Conservation (phyloP, 2,888 invertebrate genomes). For the Hypselothyrea guttata region DNA sequence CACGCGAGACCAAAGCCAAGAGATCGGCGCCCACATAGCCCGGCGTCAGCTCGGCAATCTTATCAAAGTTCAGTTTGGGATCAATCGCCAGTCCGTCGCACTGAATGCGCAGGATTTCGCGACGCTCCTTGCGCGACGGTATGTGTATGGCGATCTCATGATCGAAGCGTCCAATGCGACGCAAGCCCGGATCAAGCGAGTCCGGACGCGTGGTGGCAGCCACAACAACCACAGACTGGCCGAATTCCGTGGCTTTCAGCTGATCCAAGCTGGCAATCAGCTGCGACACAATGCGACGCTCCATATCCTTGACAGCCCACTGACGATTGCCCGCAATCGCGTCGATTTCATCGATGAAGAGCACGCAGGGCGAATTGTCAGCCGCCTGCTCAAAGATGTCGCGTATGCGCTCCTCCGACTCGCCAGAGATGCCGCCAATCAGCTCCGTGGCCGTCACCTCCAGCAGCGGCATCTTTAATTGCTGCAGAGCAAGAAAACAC, state of each 20-base stretch:
- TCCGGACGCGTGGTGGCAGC: constrained; percentile 98
- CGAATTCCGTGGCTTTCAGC: constrained; percentile 81
- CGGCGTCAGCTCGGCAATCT: constrained; percentile 92
- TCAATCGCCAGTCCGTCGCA: constrained; percentile 88
- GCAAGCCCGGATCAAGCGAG: constrained; percentile 93
- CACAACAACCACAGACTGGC: constrained; percentile 87
- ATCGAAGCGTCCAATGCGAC: constrained; percentile 96
- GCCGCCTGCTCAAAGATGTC: constrained; percentile 96
- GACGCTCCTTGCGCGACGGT: constrained; percentile 92
- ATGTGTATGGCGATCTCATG: constrained; percentile 97
- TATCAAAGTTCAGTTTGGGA: constrained; percentile 87
- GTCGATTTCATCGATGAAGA: constrained; percentile 98
- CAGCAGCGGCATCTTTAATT: constrained; percentile 91
- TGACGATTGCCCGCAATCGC: constrained; percentile 96
- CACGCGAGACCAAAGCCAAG: constrained; percentile 91
- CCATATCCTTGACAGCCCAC: constrained; percentile 97
- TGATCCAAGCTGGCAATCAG: constrained; percentile 93
- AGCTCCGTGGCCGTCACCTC: constrained; percentile 96
- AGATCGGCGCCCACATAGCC: constrained; percentile 98
- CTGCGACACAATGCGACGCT: constrained; percentile 96
- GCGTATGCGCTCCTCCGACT: constrained; percentile 96
- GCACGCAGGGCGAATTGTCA: constrained; percentile 88
- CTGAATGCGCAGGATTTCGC: constrained; percentile 89
- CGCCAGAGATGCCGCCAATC: constrained; percentile 96
- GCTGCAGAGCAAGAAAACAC: constrained; percentile 82